Conservation (phyloP, 2,797 vertebrate genomes). For the Pangasius macronema region DNA sequence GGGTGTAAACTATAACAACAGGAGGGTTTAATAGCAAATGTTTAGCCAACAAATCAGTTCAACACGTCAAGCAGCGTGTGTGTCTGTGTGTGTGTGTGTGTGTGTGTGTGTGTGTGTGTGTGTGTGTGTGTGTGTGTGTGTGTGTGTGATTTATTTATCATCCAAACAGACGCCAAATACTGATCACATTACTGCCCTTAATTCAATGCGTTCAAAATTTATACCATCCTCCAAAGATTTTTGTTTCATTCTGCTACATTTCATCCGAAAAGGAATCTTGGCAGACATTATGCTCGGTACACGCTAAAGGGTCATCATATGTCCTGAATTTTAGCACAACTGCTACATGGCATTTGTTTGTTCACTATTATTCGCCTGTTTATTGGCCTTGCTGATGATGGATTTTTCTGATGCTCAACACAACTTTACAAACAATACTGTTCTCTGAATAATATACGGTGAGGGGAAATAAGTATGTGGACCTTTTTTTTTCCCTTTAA, state of each 20-base stretch:
- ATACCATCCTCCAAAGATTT: no score
- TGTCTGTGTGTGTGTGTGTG: neutral
- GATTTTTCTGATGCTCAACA: neutral
- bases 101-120: neutral
- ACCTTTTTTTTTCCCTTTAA: neutral
- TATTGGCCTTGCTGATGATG: neutral
- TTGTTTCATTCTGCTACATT: neutral
- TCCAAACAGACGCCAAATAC: constrained; percentile 12
- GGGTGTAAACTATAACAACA: constrained; percentile 49
- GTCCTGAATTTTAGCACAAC: neutral
- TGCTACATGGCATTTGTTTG: neutral
- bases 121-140: neutral
- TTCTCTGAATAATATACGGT: neutral
- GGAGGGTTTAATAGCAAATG: constrained; percentile 42
- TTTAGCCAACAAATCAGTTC: constrained; percentile 41
- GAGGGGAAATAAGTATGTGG: neutral
- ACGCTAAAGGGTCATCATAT: neutral
- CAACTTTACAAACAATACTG: neutral
- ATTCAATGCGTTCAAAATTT: neutral
- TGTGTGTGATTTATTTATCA: constrained; percentile 12
- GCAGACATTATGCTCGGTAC: neutral
- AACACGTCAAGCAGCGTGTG: neutral
- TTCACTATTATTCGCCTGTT: neutral
- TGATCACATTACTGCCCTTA: neutral
- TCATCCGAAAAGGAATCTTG: neutral